Conservation (phyloP, 37 sponge, comb jelly and placozoan species). For the Cladorhizidae sp. region DNA sequence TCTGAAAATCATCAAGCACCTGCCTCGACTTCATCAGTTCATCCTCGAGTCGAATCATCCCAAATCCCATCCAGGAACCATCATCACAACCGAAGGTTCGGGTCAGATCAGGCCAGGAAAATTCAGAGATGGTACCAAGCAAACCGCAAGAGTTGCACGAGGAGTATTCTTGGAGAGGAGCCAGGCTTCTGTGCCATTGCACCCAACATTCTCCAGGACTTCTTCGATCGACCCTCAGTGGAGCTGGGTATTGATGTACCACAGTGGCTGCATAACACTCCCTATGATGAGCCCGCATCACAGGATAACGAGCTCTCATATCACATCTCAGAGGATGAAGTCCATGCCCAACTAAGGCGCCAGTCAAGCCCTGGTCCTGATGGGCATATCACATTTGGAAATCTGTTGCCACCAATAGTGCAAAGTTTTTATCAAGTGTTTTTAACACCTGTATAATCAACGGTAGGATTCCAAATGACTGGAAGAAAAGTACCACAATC, state of each 20-base stretch:
- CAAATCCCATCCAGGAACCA: no score
- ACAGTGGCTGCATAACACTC: not conserved
- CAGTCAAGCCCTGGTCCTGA: constrained; percentile 46
- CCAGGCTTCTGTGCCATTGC: not conserved
- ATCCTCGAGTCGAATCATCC: no score
- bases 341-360: not conserved
- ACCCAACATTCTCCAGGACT: not conserved
- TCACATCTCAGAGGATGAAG: constrained; percentile 9
- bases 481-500: constrained; percentile 42
- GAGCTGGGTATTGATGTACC: not conserved
- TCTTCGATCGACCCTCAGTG: not conserved
- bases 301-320: constrained; percentile 7
- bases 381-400: constrained; percentile 1
- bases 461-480: constrained; percentile 17
- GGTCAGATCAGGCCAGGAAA: no score
- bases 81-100: no score
- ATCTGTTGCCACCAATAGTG: not conserved
- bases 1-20: no score
- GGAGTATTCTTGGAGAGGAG: no score
- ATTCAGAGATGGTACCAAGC: no score
- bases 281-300: not conserved
- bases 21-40: no score
- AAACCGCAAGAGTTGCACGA: no score
- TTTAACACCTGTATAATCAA: constrained; percentile 13
- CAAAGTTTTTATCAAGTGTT: constrained; percentile 5